A percentile compares a stretch with the other conserved stretches of the same genome.
phyloP scores from a whole-genome alignment of 2,113 vertebrate species.

The Jaculus jaculus region DNA sequence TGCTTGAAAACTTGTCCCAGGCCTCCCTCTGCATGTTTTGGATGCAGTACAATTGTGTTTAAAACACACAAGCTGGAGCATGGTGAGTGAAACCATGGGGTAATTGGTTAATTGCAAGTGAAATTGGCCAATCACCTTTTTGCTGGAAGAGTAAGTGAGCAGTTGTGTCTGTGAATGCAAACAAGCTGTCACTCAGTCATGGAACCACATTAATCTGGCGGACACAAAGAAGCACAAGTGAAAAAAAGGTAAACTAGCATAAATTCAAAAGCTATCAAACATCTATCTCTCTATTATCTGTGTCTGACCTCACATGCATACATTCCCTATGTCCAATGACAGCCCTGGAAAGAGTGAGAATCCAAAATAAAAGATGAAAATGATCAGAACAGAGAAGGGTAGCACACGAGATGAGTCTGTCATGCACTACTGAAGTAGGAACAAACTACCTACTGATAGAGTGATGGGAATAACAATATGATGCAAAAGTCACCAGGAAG shows the following conservation, averaged over 20 bases:
- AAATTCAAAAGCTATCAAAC: neutral
- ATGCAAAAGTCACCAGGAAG: too few relatives aligned
- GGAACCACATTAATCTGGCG: neutral
- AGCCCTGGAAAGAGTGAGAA: neutral
- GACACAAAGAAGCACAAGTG: neutral
- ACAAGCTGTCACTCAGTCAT: conserved; percentile 55
- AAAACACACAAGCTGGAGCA: conserved; percentile 17
- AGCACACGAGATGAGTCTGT: neutral
- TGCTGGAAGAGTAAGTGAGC: conserved; percentile 59
- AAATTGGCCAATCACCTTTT: conserved; percentile 65
- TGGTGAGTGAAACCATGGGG: conserved; percentile 36
- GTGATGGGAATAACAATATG: neutral
- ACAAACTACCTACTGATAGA: neutral
- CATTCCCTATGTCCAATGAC: neutral
- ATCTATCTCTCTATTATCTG: neutral
- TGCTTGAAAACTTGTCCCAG: neutral
- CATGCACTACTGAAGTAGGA: neutral
- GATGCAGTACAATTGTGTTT: conserved; percentile 37
- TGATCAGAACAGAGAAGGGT: neutral
- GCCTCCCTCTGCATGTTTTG: conserved; percentile 42
- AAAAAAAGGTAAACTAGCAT: neutral
- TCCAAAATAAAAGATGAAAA: neutral
- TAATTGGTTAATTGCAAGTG: conserved; percentile 72
- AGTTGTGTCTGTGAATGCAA: conserved; percentile 55
- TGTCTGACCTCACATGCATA: neutral